phyloP scores from a whole-genome alignment of 2,888 invertebrate species.

The Arctia plantaginis region DNA sequence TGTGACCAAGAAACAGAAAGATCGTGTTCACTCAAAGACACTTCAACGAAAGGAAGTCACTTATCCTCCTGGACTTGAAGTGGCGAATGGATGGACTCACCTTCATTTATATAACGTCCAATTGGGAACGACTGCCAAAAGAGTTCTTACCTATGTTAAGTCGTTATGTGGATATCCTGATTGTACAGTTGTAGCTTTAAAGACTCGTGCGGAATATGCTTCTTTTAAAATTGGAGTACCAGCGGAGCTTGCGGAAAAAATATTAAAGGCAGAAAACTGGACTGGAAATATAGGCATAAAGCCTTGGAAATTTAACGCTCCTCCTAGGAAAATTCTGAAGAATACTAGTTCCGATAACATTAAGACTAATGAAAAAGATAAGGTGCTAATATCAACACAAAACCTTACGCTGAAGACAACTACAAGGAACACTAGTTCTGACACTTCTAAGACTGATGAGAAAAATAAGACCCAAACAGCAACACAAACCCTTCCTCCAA shows the following conservation, averaged over 20 bases:
- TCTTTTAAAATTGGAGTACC: constrained; percentile 3
- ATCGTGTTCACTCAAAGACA: background rate
- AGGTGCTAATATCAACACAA: background rate
- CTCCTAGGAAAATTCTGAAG: background rate
- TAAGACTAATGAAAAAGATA: background rate
- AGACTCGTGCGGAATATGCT: background rate
- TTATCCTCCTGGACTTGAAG: background rate
- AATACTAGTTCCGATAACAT: background rate
- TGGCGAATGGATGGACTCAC: background rate
- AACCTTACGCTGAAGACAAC: background rate
- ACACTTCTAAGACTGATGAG: background rate
- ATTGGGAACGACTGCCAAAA: background rate
- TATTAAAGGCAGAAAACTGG: background rate
- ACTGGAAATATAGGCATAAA: background rate
- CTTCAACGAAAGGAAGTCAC: background rate
- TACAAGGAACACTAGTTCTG: background rate
- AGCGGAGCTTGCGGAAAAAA: background rate
- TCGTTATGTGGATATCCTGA: background rate
- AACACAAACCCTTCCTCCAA: background rate
- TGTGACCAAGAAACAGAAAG: background rate
- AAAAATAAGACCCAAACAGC: background rate
- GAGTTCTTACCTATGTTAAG: background rate
- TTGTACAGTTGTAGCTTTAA: background rate
- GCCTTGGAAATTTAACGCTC: background rate
- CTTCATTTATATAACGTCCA: background rate